Evolutionary conservation across 2,797 vertebrate genomes (phyloP).

Genomic region (Cottoperca gobio): DNA sequence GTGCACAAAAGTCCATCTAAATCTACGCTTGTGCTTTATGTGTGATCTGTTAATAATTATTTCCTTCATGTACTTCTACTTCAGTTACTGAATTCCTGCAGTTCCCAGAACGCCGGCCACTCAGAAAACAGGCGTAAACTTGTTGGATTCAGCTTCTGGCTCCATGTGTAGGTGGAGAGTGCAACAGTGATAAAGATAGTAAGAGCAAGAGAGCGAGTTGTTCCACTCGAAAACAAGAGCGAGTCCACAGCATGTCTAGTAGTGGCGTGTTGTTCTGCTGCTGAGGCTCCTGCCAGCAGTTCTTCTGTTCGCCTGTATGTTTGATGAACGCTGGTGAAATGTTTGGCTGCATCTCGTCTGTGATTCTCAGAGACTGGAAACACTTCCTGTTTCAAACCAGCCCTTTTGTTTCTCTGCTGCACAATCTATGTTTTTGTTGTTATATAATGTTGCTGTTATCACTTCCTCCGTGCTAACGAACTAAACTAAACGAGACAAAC

Average conservation of each 20-base stretch:
- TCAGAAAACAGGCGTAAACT: constrained; percentile 62
- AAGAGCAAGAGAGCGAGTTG: constrained; percentile 69
- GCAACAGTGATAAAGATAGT: constrained; percentile 79
- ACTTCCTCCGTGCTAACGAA: no score
- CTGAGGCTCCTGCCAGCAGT: constrained; percentile 36
- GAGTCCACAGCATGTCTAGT: constrained; percentile 71
- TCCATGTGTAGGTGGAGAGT: constrained; percentile 75
- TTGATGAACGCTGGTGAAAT: neutral
- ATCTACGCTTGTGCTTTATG: neutral
- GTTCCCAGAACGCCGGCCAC: constrained; percentile 31
- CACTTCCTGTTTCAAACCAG: neutral
- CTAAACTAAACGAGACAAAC: no score
- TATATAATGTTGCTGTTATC: no score
- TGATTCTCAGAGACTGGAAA: neutral
- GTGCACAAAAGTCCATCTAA: neutral
- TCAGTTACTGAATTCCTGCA: constrained; percentile 13
- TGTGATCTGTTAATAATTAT: neutral
- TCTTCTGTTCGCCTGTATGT: constrained; percentile 34
- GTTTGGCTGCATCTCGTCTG: constrained; percentile 8
- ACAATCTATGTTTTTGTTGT: no score
- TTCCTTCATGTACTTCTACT: neutral
- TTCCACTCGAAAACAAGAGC: constrained; percentile 66
- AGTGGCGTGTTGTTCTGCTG: constrained; percentile 62
- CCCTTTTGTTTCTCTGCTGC: no score
- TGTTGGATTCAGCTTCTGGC: constrained; percentile 65